Percentiles rank a stretch among this genome's conserved stretches.
Conservation (phyloP, 2,797 vertebrate species). For the Lagocephalus sceleratus region DNA sequence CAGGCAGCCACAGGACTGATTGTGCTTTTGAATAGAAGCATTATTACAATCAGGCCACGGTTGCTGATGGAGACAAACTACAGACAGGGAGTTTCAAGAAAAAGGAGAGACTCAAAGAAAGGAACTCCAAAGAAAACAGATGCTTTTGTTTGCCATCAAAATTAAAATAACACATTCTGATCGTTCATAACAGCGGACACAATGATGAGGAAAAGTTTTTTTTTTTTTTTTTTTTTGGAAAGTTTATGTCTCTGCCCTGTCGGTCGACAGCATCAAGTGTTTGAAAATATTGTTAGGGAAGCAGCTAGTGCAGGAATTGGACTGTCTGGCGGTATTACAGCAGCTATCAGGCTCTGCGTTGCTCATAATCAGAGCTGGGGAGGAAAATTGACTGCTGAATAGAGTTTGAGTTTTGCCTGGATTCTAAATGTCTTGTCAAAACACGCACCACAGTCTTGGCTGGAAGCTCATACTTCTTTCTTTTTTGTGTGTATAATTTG, state of each 20-base stretch:
- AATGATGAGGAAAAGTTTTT: constrained; percentile 41
- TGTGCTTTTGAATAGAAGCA: constrained; percentile 63
- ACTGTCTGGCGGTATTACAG: constrained; percentile 64
- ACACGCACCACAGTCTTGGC: constrained; percentile 44
- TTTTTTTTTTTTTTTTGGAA: constrained; percentile 10
- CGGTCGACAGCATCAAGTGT: constrained; percentile 34
- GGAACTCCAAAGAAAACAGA: constrained; percentile 42
- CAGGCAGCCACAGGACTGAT: constrained; percentile 52
- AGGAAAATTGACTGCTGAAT: constrained; percentile 67
- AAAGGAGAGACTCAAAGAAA: constrained; percentile 38
- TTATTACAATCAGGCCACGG: constrained; percentile 67
- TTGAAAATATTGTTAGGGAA: constrained; percentile 1
- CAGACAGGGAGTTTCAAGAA: background rate
- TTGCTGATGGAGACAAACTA: constrained; percentile 61
- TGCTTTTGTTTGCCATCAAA: constrained; percentile 58
- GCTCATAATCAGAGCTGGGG: constrained; percentile 58
- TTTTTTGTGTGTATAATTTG: constrained; percentile 29
- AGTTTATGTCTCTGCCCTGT: constrained; percentile 4
- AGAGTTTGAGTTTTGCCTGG: constrained; percentile 51
- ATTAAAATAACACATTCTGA: constrained; percentile 47
- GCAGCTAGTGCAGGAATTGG: constrained; percentile 52
- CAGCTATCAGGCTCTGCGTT: constrained; percentile 60
- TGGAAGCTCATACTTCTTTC: constrained; percentile 33
- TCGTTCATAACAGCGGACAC: constrained; percentile 34
- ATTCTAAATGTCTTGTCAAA: constrained; percentile 53